Base-by-base conservation (phyloP, 2,797 vertebrate species). In the Setipinna tenuifilis region DNA sequence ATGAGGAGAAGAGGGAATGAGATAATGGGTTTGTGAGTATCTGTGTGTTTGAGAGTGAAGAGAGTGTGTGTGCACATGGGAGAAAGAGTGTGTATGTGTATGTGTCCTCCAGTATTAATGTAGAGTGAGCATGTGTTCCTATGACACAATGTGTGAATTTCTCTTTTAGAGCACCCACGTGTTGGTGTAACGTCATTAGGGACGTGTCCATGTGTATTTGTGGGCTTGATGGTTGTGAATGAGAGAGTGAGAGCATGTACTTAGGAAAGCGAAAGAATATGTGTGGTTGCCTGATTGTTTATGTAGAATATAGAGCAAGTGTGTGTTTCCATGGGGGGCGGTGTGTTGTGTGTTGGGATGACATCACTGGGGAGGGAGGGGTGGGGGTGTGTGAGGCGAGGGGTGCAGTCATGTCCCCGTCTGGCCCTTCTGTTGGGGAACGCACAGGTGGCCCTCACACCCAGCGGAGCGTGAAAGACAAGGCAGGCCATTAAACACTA, bases 261-360 rank as follows among this genome's bases (percentile, higher is more conserved):
- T 84, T 84, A 87, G 87, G n/a, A 28, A 21, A 21, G 14, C 80
- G 68, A 54, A 23, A 58, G 83, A 71, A 59, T 75, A 46, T 84
- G 88, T 86, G 85, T 85, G 87, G 87, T 85, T 85, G 19, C 68
- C 91, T 90, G 57, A 0, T 71, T 28, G 28, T 17, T 35, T 65
- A 11, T 65, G n/a, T 23, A 65, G n/a, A 23, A 23, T 9, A n/a
- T 65, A 59, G n/a, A 28, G 61, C n/a, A 65, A 7, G 61, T 25
- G 61, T 65, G 61, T 54, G 9, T 54, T 54, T 54, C 50, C 14
- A 54, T 5, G 1, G 1, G 1, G 62, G 23, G 10, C 10, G 23
- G 11, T 6, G 28, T 54, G 50, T 54, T 54, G 25, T 31, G 12
- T 71, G 65, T 28, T 14, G 12, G 68, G 23, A 65, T 41, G 68